Evolutionary conservation across 2,113 vertebrate species (phyloP).

Genomic region (Nycticebus coucang): DNA sequence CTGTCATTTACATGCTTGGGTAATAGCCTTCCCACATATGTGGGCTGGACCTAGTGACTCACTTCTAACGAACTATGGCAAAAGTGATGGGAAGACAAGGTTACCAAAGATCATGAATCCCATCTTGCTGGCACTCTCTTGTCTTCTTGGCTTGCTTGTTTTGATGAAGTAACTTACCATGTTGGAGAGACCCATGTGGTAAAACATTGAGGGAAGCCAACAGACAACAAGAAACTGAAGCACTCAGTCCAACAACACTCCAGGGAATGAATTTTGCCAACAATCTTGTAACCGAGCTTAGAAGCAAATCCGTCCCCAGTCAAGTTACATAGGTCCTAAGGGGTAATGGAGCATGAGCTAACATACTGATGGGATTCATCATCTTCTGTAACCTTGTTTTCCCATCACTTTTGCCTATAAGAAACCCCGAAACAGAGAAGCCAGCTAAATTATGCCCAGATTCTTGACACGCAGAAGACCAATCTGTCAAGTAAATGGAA

Average conservation of each 20-base stretch:
- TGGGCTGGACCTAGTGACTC: not conserved
- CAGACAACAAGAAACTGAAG: not conserved
- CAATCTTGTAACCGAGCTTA: not conserved
- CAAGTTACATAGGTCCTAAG: not conserved
- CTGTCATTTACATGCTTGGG: not conserved
- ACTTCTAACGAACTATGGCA: not conserved
- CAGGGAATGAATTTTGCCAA: not conserved
- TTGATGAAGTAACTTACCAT: constrained; percentile 1
- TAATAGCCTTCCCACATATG: not conserved
- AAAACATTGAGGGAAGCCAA: not conserved
- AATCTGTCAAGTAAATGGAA: not conserved
- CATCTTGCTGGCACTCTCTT: not conserved
- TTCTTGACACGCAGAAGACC: not conserved
- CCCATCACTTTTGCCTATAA: not conserved
- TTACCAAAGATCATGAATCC: not conserved
- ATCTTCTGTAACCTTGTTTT: too few species aligned
- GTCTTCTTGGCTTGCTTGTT: not conserved
- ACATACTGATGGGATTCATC: not conserved
- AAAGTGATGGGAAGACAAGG: not conserved
- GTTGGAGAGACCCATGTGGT: not conserved
- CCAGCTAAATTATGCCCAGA: not conserved
- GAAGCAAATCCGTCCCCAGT: not conserved
- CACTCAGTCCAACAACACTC: not conserved
- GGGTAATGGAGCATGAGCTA: not conserved
- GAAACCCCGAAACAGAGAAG: not conserved